Evolutionary conservation across 2,797 vertebrate genomes (phyloP).

Genomic region (Anas acuta): DNA sequence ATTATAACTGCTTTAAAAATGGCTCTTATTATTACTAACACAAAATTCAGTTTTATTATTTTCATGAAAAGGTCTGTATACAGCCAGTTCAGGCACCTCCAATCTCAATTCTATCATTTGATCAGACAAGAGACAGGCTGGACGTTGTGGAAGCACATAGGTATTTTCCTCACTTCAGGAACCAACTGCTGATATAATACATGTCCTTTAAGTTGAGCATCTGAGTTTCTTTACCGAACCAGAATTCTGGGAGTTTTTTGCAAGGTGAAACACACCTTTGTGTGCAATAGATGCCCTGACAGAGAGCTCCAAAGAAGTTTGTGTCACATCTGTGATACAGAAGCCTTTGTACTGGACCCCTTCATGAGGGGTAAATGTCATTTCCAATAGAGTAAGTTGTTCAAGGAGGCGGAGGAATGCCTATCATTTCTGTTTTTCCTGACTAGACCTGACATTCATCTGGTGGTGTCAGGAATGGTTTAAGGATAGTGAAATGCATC

Average conservation of each 20-base stretch:
- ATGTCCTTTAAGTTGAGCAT: not conserved
- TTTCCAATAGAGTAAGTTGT: slow-evolving; percentile 41
- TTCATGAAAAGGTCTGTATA: not conserved
- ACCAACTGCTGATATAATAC: not conserved
- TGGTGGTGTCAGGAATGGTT: slow-evolving; percentile 60
- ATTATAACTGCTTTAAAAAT: not conserved
- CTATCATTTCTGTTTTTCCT: slow-evolving; percentile 27
- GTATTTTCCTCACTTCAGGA: not conserved
- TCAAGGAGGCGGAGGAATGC: slow-evolving; percentile 54
- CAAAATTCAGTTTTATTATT: not conserved
- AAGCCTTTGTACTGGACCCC: not conserved
- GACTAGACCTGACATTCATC: slow-evolving; percentile 63
- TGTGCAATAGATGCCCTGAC: not conserved
- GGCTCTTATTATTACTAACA: not conserved
- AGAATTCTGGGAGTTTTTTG: not conserved
- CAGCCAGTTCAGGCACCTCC: not conserved
- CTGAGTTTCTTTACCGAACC: not conserved
- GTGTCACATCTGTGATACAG: not conserved
- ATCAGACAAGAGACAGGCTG: not conserved
- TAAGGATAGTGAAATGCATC: slow-evolving; percentile 62
- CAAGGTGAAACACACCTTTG: not conserved
- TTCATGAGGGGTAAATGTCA: slow-evolving; percentile 36
- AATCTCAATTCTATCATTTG: not conserved
- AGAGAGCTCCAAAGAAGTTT: slow-evolving; percentile 13
- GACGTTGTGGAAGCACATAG: not conserved